Conservation (phyloP, 2,113 vertebrate genomes). For the Notarius quadriscutis region DNA sequence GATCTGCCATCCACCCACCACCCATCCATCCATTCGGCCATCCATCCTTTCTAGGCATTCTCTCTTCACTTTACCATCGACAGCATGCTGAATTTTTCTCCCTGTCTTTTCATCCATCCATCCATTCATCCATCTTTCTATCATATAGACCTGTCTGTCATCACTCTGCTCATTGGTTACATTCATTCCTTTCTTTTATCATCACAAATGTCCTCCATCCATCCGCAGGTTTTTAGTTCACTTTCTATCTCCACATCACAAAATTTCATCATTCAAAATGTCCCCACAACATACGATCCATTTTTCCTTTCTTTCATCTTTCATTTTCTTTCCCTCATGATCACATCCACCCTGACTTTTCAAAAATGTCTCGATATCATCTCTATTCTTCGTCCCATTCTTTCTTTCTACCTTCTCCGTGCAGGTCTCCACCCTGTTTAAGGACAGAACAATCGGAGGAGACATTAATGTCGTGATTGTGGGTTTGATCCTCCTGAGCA, state of each 20-base stretch:
- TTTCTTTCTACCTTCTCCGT: not conserved
- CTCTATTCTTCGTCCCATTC: not conserved
- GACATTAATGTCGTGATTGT: slow-evolving; percentile 88
- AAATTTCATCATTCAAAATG: no score
- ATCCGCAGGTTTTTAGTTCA: not conserved
- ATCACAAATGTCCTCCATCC: not conserved
- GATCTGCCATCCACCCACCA: no score
- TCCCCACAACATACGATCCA: not conserved
- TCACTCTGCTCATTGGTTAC: not conserved
- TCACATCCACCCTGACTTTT: not conserved
- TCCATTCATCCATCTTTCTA: not conserved
- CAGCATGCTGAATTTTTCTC: no score
- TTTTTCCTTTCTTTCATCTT: not conserved
- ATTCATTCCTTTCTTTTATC: not conserved
- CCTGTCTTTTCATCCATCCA: not conserved
- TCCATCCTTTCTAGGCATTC: no score
- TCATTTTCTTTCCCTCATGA: not conserved
- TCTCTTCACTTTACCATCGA: no score
- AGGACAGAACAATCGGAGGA: slow-evolving; percentile 87
- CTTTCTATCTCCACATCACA: not conserved
- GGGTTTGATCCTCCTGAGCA: slow-evolving; percentile 84
- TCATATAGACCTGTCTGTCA: no score
- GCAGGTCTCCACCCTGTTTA: slow-evolving; percentile 88
- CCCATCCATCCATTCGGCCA: no score
- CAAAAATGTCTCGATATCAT: not conserved